These are phyloP conservation scores for Torymus aiolomorphi DNA, from an alignment of 2,888 invertebrate species.

Conservation along the genomic window DNA sequence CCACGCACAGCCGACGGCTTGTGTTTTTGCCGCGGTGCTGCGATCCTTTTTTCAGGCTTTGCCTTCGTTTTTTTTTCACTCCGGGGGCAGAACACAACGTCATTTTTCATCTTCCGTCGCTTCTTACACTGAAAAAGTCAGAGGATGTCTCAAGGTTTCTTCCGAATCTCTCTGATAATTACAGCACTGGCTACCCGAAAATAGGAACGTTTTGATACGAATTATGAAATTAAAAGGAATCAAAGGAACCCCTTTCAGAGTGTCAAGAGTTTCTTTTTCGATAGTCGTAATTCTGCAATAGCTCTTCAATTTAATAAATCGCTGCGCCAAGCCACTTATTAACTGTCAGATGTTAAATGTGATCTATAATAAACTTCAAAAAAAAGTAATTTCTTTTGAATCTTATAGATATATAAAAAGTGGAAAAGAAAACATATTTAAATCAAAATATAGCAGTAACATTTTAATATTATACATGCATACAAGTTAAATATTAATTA, in stretches of 20 bases:
- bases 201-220: conserved; percentile 52
- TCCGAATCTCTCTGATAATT: conserved; percentile 39
- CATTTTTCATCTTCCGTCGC: conserved; percentile 52
- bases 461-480: too few species aligned
- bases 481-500: too few species aligned
- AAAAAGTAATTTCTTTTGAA: too few species aligned
- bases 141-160: conserved; percentile 46
- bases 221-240: conserved; percentile 54
- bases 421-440: too few species aligned
- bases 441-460: too few species aligned
- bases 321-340: conserved; percentile 25
- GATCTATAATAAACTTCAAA: too few species aligned
- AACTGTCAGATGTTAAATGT: conserved; percentile 24
- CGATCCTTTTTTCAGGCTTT: not conserved
- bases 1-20: not conserved
- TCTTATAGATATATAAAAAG: too few species aligned
- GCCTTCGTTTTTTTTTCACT: not conserved
- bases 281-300: conserved; percentile 45
- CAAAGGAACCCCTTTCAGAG: not conserved
- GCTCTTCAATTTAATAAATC: conserved; percentile 52
- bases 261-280: conserved; percentile 50
- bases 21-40: not conserved
- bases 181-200: conserved; percentile 37
- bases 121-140: conserved; percentile 28
- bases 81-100: conserved; percentile 1